phyloP scores from a whole-genome alignment of 2,888 invertebrate genomes.

The Dione vanillae region DNA sequence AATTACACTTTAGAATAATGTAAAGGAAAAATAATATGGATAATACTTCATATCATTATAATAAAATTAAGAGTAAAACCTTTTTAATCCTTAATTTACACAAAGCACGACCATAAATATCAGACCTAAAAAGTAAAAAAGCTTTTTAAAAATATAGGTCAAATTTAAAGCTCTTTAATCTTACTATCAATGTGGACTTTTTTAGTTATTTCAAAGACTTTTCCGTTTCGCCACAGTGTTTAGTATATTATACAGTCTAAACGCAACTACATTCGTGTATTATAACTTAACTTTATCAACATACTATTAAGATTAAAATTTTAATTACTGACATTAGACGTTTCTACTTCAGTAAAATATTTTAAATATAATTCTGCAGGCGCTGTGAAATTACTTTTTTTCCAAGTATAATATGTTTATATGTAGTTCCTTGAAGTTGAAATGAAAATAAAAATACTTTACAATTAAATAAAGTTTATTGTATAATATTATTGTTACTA shows the following conservation, averaged over 20 bases:
- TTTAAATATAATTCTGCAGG: constrained; percentile 10
- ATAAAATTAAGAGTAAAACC: not conserved
- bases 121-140: not conserved
- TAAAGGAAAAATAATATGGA: too few species aligned
- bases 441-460: constrained; percentile 10
- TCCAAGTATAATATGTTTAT: constrained; percentile 8
- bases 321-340: constrained; percentile 8
- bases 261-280: too few species aligned
- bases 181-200: constrained; percentile 4
- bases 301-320: constrained; percentile 16
- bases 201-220: constrained; percentile 5
- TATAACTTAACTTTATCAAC: constrained; percentile 16
- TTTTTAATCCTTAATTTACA: constrained; percentile 6
- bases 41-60: too few species aligned
- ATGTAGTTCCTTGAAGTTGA: constrained; percentile 3
- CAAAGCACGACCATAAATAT: not conserved
- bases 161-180: constrained; percentile 2
- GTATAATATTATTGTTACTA: too few species aligned
- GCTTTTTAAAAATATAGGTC: constrained; percentile 2
- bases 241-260: not conserved
- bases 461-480: too few species aligned
- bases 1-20: too few species aligned
- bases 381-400: not conserved
- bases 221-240: not conserved
- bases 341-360: constrained; percentile 8